Evolutionary conservation across 2,113 vertebrate genomes (phyloP).

Genomic region (Phyllostomus discolor): DNA sequence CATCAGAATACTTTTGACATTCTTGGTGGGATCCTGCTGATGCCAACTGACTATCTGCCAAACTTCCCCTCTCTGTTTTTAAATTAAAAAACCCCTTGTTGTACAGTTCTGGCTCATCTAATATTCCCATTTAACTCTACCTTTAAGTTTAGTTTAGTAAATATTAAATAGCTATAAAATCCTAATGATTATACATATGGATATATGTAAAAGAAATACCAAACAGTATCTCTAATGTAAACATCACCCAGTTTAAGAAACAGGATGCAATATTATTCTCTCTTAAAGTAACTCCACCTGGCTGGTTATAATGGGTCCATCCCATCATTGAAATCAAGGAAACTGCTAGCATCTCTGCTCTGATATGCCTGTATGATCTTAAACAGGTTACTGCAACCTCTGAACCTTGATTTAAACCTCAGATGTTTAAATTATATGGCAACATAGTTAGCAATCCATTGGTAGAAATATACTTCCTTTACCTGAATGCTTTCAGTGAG

Average conservation of each 20-base stretch:
- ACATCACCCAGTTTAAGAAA: neutral
- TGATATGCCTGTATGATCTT: neutral
- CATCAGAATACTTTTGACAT: neutral
- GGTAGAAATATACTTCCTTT: neutral
- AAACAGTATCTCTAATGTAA: neutral
- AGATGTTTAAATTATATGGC: neutral
- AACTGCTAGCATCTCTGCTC: neutral
- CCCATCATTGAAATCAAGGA: neutral
- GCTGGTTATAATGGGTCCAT: neutral
- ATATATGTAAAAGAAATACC: neutral
- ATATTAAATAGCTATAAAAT: conserved; percentile 3
- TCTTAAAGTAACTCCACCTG: neutral
- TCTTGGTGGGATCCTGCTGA: neutral
- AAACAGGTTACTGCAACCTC: neutral
- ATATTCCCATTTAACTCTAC: neutral
- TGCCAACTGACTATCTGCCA: conserved; percentile 5
- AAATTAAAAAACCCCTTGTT: neutral
- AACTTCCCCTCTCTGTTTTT: neutral
- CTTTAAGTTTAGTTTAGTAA: neutral
- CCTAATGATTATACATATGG: neutral
- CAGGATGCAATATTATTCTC: neutral
- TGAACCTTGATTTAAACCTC: neutral
- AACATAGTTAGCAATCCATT: neutral
- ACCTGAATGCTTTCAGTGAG: neutral
- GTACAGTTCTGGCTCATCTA: neutral